A percentile compares a stretch with the other conserved stretches of the same genome.
Conservation (phyloP, 2,113 vertebrate genomes). For the Neopipo cinnamomea region DNA sequence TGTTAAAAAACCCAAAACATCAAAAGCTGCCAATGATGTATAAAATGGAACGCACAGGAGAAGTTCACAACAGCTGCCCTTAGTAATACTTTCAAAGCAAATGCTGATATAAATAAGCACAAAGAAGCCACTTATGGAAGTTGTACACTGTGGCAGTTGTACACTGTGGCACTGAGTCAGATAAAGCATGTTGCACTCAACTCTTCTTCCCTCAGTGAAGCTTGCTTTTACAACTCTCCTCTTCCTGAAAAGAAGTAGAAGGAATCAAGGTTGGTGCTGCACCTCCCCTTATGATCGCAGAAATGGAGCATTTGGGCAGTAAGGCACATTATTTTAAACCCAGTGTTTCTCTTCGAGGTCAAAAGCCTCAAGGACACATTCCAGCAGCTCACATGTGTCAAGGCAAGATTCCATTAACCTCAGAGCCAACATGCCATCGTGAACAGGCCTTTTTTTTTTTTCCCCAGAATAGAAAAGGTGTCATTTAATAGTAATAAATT, state of each 20-base stretch:
- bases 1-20: background rate
- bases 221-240: background rate
- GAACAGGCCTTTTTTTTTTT: background rate
- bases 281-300: conserved; percentile 37
- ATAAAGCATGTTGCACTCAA: background rate
- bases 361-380: background rate
- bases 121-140: background rate
- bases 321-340: background rate
- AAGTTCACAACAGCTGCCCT: background rate
- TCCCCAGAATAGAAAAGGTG: background rate
- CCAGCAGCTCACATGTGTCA: background rate
- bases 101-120: background rate
- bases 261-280: background rate
- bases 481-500: background rate
- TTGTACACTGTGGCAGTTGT: accelerated
- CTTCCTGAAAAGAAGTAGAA: background rate
- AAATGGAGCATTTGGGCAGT: background rate
- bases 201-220: background rate
- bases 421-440: background rate
- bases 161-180: background rate
- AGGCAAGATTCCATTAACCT: background rate
- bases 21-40: background rate
- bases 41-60: background rate
- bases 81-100: background rate
- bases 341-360: background rate